Evolutionary conservation across 2,797 vertebrate genomes (phyloP), one percentile per base, ranked within the genome.

Genomic region (Gymnoscopelus microlampas): DNA sequence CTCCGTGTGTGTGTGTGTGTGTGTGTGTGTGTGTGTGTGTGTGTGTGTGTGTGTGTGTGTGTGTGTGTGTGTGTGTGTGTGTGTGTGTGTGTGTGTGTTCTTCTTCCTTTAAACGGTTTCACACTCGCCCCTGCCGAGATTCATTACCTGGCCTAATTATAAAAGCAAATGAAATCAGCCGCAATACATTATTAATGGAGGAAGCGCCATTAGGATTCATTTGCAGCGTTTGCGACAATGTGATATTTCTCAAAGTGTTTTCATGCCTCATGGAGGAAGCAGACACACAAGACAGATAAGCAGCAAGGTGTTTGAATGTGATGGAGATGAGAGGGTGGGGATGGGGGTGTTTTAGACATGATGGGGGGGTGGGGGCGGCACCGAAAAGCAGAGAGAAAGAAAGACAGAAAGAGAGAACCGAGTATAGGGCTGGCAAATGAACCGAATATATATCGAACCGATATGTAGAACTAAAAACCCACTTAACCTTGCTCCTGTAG

Each of bases 91-190:
- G 5, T 7, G 32, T 44, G 7, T 29, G 62, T 78, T 80, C 63
- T 76, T 73, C 70, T 73, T 78, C 83, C 76, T 78, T 79, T 85
- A 81, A 85, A 89, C 82, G 80, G 86, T 88, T 91, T 88, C 87
- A 85, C 80, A 74, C 62, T 75, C 79, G 75, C 91, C 90, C 94
- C 94, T 6, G 91, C 93, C 92, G 94, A 93, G 93, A 84, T 91
- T 94, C 93, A 95, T 95, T 93, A 94, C 93, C 94, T 75, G 83
- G 80, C 83, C 93, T 95, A 93, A 96, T 96, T 95, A 95, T 94
- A 94, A 96, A 96, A 93, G 95, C 95, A 96, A 96, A 96, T 96
- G 93, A 95, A 96, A 97, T 96, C 94, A 95, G 88, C 88, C 86
- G 62, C 71, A 76, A 93, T 93, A 91, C 92, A 94, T 93, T 92